These are phyloP conservation scores for Limnodromus scolopaceus DNA, from an alignment of 2,797 vertebrate genomes.

Conservation along the genomic window DNA sequence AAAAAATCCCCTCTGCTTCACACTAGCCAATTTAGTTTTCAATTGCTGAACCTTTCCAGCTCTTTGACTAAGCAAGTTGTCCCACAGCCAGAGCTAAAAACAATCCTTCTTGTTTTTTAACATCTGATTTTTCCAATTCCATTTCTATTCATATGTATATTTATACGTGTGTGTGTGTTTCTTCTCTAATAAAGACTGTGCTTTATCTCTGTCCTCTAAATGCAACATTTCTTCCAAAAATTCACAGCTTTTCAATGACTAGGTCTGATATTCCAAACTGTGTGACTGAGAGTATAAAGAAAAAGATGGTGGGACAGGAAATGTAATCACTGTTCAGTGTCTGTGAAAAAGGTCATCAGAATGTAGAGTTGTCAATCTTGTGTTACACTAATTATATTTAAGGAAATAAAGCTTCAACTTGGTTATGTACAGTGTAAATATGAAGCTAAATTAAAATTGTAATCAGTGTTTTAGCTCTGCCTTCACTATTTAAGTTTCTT, in stretches of 20 bases:
- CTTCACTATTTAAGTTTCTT: not conserved
- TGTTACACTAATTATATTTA: not conserved
- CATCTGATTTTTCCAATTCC: accelerated
- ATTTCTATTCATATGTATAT: not conserved
- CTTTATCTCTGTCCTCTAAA: not conserved
- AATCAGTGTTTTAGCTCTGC: not conserved
- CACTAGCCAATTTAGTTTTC: not conserved
- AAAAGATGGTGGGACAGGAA: not conserved
- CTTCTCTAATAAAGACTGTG: not conserved
- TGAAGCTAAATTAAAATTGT: not conserved
- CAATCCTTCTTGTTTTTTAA: not conserved
- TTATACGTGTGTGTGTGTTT: not conserved
- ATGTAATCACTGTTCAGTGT: not conserved
- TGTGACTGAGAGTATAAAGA: not conserved
- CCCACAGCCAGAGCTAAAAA: not conserved
- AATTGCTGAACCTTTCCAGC: not conserved
- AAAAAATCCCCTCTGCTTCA: not conserved
- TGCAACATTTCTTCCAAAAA: not conserved
- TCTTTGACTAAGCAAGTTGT: not conserved
- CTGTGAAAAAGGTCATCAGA: not conserved
- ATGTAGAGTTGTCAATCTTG: not conserved
- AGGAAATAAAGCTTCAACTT: not conserved
- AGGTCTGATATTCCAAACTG: not conserved
- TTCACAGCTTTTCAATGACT: not conserved
- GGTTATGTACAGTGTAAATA: not conserved